Base-by-base conservation (phyloP, 2,797 vertebrate genomes). In the Fundulus diaphanus region DNA sequence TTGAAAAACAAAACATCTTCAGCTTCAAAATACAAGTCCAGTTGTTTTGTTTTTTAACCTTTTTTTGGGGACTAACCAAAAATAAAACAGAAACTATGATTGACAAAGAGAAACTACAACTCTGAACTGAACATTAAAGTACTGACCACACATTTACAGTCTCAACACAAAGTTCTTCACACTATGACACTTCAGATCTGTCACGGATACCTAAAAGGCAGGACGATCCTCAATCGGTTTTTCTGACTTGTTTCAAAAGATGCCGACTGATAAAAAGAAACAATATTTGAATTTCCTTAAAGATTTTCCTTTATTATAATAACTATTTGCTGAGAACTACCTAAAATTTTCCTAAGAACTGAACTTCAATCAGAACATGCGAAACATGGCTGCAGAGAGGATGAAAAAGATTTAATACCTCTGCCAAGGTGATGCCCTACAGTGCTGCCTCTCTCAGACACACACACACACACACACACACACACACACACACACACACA, bases 401-500 rank as follows among this genome's bases (percentile, higher is more conserved):
- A 92, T 90, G 88, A 92, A 90, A 90, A 88, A 88, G 84, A 93
- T 93, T 88, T 90, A 93, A 88, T 90, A 91, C 88, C 83, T 86
- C 88, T 85, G 84, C 83, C 91, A 91, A 91, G 91, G 90, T 92
- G 91, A 88, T 89, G 90, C 87, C 89, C 90, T 88, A 77, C 85
- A 81, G 90, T 82, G 75, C 86, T 85, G 84, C 81, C 79, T 85
- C 80, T 83, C 85, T 85, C 11, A 68, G 68, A 78, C 57, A 69
- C 65, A 49, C 27, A 35, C 56, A 16, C 42, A 24, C 35, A 37
- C 49, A 77, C 70, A 61, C 18, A 20, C 48, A 67, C 59, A 74
- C 18, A 46, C 73, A 78, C 68, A 71, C 68, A 76, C 29, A 74
- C 75, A 27, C 63, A 67, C 37, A 5, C 61, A 66, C 61, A 80